A percentile compares a stretch with the other conserved stretches of the same genome.
These are phyloP conservation scores for Apeira syringaria DNA, from an alignment of 2,888 invertebrate genomes.

Conservation along the genomic window DNA sequence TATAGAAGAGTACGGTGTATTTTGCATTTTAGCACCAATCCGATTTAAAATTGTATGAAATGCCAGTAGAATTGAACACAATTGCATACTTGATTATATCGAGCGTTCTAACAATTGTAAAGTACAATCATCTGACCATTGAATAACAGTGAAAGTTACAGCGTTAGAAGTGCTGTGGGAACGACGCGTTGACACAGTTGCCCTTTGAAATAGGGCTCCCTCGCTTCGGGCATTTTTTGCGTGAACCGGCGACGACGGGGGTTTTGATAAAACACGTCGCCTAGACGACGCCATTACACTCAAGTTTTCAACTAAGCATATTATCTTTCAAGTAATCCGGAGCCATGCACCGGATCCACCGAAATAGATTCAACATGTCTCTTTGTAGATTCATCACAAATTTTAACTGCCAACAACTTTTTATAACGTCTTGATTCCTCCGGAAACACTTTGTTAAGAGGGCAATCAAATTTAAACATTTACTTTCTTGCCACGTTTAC, in stretches of 20 bases:
- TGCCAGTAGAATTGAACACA: conserved; percentile 8
- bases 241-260: conserved; percentile 15
- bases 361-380: conserved; percentile 28
- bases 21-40: conserved; percentile 6
- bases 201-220: conserved; percentile 28
- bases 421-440: conserved; percentile 41
- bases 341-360: conserved; percentile 20
- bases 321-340: conserved; percentile 5
- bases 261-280: conserved; percentile 29
- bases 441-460: conserved; percentile 52
- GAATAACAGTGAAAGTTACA: conserved; percentile 35
- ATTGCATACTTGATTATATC: conserved; percentile 17
- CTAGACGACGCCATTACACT: conserved; percentile 28
- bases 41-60: conserved; percentile 14
- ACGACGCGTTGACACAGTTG: conserved; percentile 28
- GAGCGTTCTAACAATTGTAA: conserved; percentile 13
- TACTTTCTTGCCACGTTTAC: conserved; percentile 12
- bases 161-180: conserved; percentile 31
- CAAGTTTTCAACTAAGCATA: neutral
- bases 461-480: conserved; percentile 45
- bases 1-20: conserved; percentile 5
- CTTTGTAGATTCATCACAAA: conserved; percentile 20
- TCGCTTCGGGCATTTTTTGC: conserved; percentile 26
- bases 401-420: conserved; percentile 32
- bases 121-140: conserved; percentile 15